These are phyloP conservation scores for Scelioninae gen. 2 DNA, from an alignment of 2,888 invertebrate genomes.

Conservation along the genomic window DNA sequence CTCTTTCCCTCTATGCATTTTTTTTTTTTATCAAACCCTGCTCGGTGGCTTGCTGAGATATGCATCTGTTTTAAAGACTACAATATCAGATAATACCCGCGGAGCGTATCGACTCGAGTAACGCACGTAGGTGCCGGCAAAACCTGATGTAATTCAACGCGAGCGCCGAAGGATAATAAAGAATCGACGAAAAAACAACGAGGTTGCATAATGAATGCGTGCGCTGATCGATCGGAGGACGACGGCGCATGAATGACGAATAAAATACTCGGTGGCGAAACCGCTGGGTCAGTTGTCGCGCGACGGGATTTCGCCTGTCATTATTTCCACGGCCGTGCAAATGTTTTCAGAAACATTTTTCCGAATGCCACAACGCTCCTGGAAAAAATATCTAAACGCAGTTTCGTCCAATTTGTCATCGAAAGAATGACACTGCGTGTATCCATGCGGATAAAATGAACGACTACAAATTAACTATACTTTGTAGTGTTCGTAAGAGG, in stretches of 20 bases:
- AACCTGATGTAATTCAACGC: slow-evolving; percentile 64
- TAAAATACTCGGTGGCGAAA: slow-evolving; percentile 22
- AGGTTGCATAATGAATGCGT: slow-evolving; percentile 47
- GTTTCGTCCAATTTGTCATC: too few species aligned
- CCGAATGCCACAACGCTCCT: too few species aligned
- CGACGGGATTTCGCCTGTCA: too few species aligned
- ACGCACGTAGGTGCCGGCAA: slow-evolving; percentile 58
- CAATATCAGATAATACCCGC: slow-evolving; percentile 56
- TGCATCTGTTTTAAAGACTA: slow-evolving; percentile 55
- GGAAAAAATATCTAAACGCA: too few species aligned
- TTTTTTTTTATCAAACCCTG: slow-evolving; percentile 22
- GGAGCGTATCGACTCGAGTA: slow-evolving; percentile 54
- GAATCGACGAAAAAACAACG: slow-evolving; percentile 48
- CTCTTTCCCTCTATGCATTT: slow-evolving; percentile 2
- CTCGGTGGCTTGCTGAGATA: slow-evolving; percentile 44
- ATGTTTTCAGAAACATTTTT: too few species aligned
- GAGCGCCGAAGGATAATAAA: slow-evolving; percentile 62
- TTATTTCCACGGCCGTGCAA: slow-evolving; percentile 17
- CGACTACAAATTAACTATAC: too few species aligned
- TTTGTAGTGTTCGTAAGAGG: too few species aligned
- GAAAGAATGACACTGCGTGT: too few species aligned
- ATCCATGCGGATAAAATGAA: too few species aligned
- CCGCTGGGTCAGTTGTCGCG: slow-evolving; percentile 16
- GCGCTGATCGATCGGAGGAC: slow-evolving; percentile 32
- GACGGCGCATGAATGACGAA: slow-evolving; percentile 11